These are phyloP conservation scores for Cygnus olor DNA, from an alignment of 2,797 vertebrate species.

Conservation along the genomic window DNA sequence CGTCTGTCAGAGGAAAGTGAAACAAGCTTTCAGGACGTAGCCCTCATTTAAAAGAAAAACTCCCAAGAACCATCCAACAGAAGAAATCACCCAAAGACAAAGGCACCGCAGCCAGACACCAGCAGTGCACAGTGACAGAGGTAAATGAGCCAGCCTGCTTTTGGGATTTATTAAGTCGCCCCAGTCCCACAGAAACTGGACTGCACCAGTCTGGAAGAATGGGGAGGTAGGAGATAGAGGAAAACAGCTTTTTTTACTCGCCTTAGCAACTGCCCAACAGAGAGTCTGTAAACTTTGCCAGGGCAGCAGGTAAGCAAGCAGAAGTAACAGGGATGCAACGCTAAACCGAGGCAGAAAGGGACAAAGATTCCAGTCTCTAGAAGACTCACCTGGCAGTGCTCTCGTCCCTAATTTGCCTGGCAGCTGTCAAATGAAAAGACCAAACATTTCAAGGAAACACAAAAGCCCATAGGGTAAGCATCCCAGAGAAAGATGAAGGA, in stretches of 20 bases:
- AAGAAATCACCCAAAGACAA: background rate
- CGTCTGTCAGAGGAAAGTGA: background rate
- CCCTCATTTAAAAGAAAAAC: background rate
- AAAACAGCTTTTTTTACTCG: background rate
- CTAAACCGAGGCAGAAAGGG: background rate
- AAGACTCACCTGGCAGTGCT: background rate
- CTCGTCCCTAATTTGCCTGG: background rate
- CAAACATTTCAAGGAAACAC: background rate
- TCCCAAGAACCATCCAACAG: background rate
- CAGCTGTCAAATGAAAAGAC: background rate
- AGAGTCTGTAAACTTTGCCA: background rate
- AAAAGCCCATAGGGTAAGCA: background rate
- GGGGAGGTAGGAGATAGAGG: background rate
- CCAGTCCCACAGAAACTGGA: background rate
- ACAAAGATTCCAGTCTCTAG: background rate
- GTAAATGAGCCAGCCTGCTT: background rate
- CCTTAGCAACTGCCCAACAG: background rate
- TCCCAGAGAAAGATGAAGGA: background rate
- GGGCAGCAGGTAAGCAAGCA: background rate
- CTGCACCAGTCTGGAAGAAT: background rate
- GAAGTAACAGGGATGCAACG: background rate
- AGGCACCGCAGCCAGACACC: rapidly evolving
- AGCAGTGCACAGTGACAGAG: background rate
- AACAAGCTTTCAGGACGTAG: background rate
- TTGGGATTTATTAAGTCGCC: background rate